Base-by-base conservation (phyloP, 2,113 vertebrate species). In the Macquaria australasica region DNA sequence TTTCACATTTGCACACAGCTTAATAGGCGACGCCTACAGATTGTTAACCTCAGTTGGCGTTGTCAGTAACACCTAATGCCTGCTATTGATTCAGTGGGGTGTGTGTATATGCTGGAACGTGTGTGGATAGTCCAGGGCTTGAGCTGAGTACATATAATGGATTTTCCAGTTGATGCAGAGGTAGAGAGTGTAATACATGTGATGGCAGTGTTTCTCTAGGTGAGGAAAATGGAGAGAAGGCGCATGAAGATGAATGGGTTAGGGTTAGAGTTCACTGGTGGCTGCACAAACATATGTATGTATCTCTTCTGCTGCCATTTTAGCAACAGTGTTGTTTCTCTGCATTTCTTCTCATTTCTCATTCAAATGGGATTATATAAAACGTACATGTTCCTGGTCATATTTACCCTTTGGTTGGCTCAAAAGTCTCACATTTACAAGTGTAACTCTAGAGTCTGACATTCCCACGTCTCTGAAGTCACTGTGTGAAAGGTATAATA, bases 11-110 rank as follows among this genome's bases (percentile, higher is more conserved):
- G 76, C 86, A 86, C 62, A 69, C 56, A 69, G 85, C 55, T 86
- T 85, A 92, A 81, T 51, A 59, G 41, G 69, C 50, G 39, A 62
- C 14, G 6, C 28, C 72, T 83, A 84, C 82, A 74, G 50, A 87
- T 90, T 91, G 87, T 94, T 94, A 89, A 93, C 88, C 87, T 89
- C 87, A 64, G 83, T 87, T 74, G 70, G 81, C 79, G 60, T 91
- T 91, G 86, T 93, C 94, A 94, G 91, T 91, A 94, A 69, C 77
- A 62, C 88, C 86, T 91, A 94, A 92, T 93, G 70, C 87, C 4
- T 25, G 28, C 48, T 90, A 93, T 95, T 75, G 92, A 95, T 94
- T 80, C 59, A 34, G 25, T 6, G 16, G 16, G 8, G 66, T 73
- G 85, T 74, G 80, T 78, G 25, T 74, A 43, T 68, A 37, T 51